Evolutionary conservation across 2,888 invertebrate species (phyloP).

Genomic region (Meteorus colon): DNA sequence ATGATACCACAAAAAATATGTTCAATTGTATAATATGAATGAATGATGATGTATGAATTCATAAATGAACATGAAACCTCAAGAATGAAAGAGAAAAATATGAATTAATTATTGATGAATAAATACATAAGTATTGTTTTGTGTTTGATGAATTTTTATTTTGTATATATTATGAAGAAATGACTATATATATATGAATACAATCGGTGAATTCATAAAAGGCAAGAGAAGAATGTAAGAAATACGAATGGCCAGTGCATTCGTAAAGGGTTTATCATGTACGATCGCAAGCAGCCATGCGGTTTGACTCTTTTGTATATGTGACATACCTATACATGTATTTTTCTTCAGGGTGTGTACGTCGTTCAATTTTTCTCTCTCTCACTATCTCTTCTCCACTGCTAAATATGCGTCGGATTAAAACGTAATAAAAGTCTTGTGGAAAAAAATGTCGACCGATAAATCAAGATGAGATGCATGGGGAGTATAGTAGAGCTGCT

Average conservation of each 20-base stretch:
- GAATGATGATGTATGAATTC: constrained; percentile 40
- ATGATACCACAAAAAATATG: background rate
- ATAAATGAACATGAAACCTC: constrained; percentile 20
- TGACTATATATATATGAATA: background rate
- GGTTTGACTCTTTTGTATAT: constrained; percentile 16
- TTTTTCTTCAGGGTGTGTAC: constrained; percentile 30
- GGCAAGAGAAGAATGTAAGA: background rate
- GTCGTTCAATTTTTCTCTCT: constrained; percentile 23
- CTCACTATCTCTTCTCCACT: constrained; percentile 33
- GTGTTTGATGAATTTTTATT: constrained; percentile 7
- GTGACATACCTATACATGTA: background rate
- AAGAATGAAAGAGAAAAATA: constrained; percentile 13
- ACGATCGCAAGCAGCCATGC: constrained; percentile 3
- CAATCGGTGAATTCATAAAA: constrained; percentile 1
- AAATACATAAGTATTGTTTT: constrained; percentile 15
- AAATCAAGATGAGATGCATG: constrained; percentile 59
- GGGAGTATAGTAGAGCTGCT: constrained; percentile 12
- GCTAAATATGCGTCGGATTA: constrained; percentile 61
- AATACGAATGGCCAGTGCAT: constrained; percentile 7
- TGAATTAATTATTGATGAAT: constrained; percentile 34
- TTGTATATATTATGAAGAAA: background rate
- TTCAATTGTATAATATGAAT: constrained; percentile 7
- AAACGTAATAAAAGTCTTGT: constrained; percentile 65
- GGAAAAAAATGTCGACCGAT: constrained; percentile 66
- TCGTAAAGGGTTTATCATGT: constrained; percentile 18